A percentile compares a stretch with the other conserved stretches of the same genome.
phyloP scores from a whole-genome alignment of 1,140 invertebrate species.

The Xylocopa sonorina region DNA sequence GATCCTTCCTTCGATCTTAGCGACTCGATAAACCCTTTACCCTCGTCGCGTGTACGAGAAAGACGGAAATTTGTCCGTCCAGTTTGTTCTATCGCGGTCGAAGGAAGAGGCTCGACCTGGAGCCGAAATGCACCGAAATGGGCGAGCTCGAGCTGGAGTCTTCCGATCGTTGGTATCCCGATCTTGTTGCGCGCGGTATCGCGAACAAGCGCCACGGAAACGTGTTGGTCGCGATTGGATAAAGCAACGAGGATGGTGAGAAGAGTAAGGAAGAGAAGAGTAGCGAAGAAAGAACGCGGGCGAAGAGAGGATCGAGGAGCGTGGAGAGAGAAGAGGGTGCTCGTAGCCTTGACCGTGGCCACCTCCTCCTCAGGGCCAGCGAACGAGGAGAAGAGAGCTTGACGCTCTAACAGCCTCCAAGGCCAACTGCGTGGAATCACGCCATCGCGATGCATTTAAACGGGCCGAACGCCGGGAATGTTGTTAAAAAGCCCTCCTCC shows the following conservation, averaged over 20 bases:
- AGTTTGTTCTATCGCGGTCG: constrained; percentile 8
- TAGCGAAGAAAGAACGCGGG: constrained; percentile 7
- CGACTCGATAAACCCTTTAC: background rate
- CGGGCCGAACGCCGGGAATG: constrained; percentile 58
- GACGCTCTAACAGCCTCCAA: constrained; percentile 70
- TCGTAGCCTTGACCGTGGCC: constrained; percentile 76
- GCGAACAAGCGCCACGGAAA: background rate
- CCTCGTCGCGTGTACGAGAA: background rate
- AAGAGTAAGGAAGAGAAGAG: constrained; percentile 16
- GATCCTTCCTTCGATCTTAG: no score
- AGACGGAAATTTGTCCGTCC: constrained; percentile 13
- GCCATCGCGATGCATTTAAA: constrained; percentile 69
- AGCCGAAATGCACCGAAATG: constrained; percentile 21
- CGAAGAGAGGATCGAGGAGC: constrained; percentile 1
- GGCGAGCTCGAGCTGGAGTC: constrained; percentile 11
- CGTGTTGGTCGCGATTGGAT: constrained; percentile 6
- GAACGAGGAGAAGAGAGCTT: constrained; percentile 61
- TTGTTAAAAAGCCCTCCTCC: constrained; percentile 52
- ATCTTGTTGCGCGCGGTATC: no score
- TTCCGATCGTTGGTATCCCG: no score
- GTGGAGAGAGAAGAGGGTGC: constrained; percentile 29
- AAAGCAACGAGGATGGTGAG: constrained; percentile 7
- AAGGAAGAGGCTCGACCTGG: background rate
- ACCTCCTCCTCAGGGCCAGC: constrained; percentile 69
- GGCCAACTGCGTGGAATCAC: constrained; percentile 72